Conservation (phyloP, 2,797 vertebrate species). For the Macropus fuliginosus region DNA sequence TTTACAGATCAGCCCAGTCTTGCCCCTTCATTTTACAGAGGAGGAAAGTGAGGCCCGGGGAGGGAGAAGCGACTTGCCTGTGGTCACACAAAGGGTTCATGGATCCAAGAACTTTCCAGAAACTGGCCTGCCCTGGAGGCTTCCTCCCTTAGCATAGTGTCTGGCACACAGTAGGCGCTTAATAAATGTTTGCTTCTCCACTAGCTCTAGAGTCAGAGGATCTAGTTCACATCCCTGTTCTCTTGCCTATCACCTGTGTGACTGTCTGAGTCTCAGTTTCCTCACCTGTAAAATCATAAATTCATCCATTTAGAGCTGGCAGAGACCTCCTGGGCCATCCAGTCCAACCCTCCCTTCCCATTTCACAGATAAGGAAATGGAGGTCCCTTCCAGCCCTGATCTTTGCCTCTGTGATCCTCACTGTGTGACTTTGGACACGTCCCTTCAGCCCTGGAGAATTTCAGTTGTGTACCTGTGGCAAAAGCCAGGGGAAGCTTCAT, state of each 20-base stretch:
- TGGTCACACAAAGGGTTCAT: neutral
- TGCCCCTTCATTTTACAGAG: neutral
- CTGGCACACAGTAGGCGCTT: constrained; percentile 1
- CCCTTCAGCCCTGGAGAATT: neutral
- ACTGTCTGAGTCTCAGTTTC: neutral
- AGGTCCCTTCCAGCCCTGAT: neutral
- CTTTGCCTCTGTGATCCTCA: neutral
- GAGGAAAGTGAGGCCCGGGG: neutral
- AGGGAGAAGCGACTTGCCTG: neutral
- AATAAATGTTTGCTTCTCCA: neutral
- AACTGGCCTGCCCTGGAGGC: neutral
- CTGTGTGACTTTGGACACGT: neutral
- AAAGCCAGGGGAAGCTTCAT: neutral
- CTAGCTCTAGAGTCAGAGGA: neutral
- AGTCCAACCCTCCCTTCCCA: neutral
- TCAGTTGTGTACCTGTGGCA: neutral
- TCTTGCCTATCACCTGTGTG: neutral
- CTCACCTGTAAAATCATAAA: neutral
- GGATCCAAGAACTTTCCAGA: neutral
- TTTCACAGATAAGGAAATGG: constrained; percentile 20
- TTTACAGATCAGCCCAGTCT: neutral
- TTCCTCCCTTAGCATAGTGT: neutral
- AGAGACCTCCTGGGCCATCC: neutral
- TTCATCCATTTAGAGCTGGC: neutral
- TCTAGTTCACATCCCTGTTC: neutral